Evolutionary conservation across 1,140 invertebrate species (phyloP).

Genomic region (Amphibalanus amphitrite): DNA sequence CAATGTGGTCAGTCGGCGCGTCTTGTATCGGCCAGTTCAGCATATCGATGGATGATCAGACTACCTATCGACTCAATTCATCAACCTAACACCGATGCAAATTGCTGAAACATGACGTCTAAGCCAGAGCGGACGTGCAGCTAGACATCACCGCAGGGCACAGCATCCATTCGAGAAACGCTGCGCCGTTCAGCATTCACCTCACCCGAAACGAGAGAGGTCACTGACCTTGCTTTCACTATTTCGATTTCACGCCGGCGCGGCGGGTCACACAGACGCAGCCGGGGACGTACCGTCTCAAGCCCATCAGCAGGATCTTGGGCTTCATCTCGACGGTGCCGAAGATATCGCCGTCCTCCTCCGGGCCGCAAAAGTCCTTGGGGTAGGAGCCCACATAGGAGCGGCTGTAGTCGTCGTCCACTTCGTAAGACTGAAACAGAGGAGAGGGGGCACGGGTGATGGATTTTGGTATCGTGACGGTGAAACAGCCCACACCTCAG

Average conservation of each 20-base stretch:
- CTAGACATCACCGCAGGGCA: not conserved
- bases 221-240: not conserved
- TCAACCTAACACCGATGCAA: too few species aligned
- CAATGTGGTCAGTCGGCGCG: too few species aligned
- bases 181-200: not conserved
- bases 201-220: not conserved
- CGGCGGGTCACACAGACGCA: not conserved
- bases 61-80: too few species aligned
- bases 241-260: not conserved
- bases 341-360: slow-evolving; percentile 52
- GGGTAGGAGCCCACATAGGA: slow-evolving; percentile 64
- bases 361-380: slow-evolving; percentile 78
- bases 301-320: slow-evolving; percentile 85
- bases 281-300: slow-evolving; percentile 61
- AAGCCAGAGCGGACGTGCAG: too few species aligned
- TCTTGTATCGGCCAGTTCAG: too few species aligned
- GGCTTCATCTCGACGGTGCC: slow-evolving; percentile 60
- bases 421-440: slow-evolving; percentile 14
- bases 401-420: slow-evolving; percentile 29
- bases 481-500: too few species aligned
- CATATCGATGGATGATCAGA: too few species aligned
- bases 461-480: too few species aligned
- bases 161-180: not conserved
- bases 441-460: too few species aligned
- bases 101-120: too few species aligned